Percentiles rank a stretch among this genome's conserved stretches.
phyloP scores from a whole-genome alignment of 1,140 invertebrate species.

The Trachymyrmex cornetzi region DNA sequence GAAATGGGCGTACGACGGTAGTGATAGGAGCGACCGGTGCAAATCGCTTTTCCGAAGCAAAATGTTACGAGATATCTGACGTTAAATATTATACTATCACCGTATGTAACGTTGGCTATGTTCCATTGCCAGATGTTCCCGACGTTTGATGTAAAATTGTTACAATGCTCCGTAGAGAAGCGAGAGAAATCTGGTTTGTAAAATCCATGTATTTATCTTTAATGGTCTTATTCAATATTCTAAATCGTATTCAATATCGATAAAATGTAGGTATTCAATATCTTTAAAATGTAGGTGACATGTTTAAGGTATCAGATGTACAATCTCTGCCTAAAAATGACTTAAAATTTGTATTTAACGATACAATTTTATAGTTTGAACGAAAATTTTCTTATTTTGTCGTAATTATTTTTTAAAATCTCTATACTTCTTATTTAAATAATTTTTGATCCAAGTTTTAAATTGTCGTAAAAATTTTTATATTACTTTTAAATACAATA shows the following conservation, averaged over 20 bases:
- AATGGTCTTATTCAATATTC: not conserved
- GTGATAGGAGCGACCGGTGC: not conserved
- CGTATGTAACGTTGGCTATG: not conserved
- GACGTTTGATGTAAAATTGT: not conserved
- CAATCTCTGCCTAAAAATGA: no score
- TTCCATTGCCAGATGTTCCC: not conserved
- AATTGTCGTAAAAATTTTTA: no score
- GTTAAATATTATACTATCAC: constrained; percentile 30
- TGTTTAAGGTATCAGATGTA: not conserved
- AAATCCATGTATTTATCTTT: not conserved
- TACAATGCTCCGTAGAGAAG: not conserved
- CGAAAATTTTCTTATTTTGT: no score
- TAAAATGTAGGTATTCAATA: no score
- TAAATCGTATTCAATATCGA: not conserved
- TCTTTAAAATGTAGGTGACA: not conserved
- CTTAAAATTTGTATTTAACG: no score
- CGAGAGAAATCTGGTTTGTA: not conserved
- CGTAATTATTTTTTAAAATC: no score
- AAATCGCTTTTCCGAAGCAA: constrained; percentile 12
- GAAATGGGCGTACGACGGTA: not conserved
- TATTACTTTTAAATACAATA: no score
- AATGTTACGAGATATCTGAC: not conserved
- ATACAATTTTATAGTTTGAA: no score
- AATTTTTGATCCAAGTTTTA: no score
- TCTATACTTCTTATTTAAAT: no score